Conservation (phyloP, 2,888 invertebrate genomes). For the Leucania comma region DNA sequence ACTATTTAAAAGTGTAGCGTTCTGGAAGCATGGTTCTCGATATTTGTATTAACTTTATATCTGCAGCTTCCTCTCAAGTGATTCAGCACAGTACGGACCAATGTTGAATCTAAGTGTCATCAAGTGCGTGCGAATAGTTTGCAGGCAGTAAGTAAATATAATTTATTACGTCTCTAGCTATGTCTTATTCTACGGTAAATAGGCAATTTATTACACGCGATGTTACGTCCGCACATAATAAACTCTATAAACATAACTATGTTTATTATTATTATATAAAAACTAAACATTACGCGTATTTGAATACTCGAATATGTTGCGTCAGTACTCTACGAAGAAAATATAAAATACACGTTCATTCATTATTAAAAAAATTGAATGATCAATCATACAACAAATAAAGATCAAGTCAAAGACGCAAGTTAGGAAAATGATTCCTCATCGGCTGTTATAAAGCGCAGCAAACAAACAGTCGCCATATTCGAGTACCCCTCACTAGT, state of each 20-base stretch:
- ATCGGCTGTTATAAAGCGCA: not conserved
- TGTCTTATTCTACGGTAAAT: conserved; percentile 61
- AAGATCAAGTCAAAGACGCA: conserved; percentile 3
- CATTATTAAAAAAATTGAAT: not conserved
- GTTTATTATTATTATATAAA: conserved; percentile 74
- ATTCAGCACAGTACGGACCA: conserved; percentile 1
- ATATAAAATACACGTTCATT: not conserved
- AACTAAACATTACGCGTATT: conserved; percentile 56
- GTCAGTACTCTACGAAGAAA: not conserved
- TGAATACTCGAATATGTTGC: conserved; percentile 49
- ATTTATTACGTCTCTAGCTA: conserved; percentile 60
- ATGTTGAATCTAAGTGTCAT: conserved; percentile 22
- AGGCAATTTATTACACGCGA: conserved; percentile 69
- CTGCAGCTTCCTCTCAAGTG: conserved; percentile 2
- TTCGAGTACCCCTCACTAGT: conserved; percentile 46
- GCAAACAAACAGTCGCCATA: conserved; percentile 10
- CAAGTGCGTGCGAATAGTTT: conserved; percentile 36
- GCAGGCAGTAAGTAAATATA: conserved; percentile 60
- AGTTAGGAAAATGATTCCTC: not conserved
- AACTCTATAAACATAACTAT: conserved; percentile 82
- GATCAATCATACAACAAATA: not conserved
- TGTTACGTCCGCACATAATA: conserved; percentile 73
- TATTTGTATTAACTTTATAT: conserved; percentile 2
- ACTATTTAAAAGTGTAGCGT: conserved; percentile 26
- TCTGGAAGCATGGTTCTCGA: not conserved